Percentiles rank a stretch among this genome's conserved stretches.
phyloP scores from a whole-genome alignment of 1,140 invertebrate genomes.

The Zaprionus ghesquierei region DNA sequence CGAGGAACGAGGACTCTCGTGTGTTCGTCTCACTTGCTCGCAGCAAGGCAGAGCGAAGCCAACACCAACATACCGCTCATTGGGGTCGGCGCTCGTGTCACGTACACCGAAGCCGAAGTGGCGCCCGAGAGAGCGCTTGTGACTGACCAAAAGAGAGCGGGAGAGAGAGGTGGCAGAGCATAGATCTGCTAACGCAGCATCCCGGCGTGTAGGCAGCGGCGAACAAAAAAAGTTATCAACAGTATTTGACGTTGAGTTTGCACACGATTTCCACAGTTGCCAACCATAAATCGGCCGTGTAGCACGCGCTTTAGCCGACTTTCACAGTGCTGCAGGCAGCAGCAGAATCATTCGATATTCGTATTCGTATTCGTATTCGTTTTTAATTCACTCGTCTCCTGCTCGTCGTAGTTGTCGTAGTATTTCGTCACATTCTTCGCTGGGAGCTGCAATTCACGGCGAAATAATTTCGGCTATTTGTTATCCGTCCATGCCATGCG shows the following conservation, averaged over 20 bases:
- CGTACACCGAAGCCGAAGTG: constrained; percentile 15
- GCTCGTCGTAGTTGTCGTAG: constrained; percentile 14
- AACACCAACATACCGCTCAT: background rate
- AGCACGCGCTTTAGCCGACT: constrained; percentile 17
- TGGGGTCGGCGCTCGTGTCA: constrained; percentile 18
- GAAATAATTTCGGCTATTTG: constrained; percentile 80
- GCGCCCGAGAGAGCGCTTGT: background rate
- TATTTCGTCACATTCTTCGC: constrained; percentile 42
- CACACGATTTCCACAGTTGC: constrained; percentile 46
- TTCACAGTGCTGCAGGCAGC: background rate
- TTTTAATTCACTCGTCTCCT: background rate
- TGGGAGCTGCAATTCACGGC: constrained; percentile 75
- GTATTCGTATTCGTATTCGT: background rate
- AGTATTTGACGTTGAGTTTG: constrained; percentile 44
- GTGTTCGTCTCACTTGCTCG: background rate
- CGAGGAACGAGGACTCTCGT: constrained; percentile 18
- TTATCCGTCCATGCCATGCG: constrained; percentile 83
- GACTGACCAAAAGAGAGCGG: background rate
- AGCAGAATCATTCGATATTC: constrained; percentile 9
- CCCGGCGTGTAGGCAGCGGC: constrained; percentile 5
- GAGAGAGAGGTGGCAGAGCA: background rate
- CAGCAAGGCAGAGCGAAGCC: background rate
- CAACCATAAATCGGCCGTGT: constrained; percentile 49
- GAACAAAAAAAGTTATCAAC: constrained; percentile 16
- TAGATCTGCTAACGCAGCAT: constrained; percentile 11